Conservation (phyloP, 1,140 invertebrate genomes). For the Eubasilissa regina region DNA sequence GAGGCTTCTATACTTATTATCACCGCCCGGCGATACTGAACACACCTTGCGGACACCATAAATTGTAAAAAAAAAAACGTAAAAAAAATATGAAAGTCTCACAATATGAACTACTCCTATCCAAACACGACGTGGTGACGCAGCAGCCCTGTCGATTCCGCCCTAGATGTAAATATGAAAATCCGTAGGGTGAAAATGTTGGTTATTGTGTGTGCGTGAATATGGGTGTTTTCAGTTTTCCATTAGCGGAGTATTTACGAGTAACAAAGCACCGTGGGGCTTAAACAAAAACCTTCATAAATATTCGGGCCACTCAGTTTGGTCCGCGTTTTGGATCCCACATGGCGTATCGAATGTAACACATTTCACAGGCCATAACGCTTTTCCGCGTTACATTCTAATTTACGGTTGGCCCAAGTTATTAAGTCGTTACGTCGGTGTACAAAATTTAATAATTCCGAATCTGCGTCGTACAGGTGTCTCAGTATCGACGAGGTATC, state of each 20-base stretch:
- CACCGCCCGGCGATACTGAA: no score
- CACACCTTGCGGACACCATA: no score
- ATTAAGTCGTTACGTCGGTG: slow-evolving; percentile 26
- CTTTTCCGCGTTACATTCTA: slow-evolving; percentile 26
- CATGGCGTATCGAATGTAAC: slow-evolving; percentile 43
- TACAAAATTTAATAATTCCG: slow-evolving; percentile 6
- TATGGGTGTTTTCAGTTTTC: slow-evolving; percentile 19
- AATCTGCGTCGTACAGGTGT: no score
- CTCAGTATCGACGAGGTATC: no score
- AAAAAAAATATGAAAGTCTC: no score
- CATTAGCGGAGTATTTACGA: slow-evolving; percentile 41
- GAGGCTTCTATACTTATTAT: no score
- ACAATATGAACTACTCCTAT: no score
- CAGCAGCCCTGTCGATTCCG: background rate
- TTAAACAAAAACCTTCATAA: slow-evolving; percentile 46
- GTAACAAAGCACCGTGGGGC: slow-evolving; percentile 19
- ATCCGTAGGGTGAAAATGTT: background rate
- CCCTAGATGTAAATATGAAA: slow-evolving; percentile 19
- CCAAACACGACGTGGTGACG: no score
- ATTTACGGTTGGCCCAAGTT: slow-evolving; percentile 30
- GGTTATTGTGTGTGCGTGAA: no score
- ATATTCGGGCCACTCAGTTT: slow-evolving; percentile 23
- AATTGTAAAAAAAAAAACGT: no score
- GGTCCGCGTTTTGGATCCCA: slow-evolving; percentile 23
- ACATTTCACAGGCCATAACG: slow-evolving; percentile 46